These are phyloP conservation scores for Philereme vetulata DNA, from an alignment of 2,888 invertebrate species.

Conservation along the genomic window DNA sequence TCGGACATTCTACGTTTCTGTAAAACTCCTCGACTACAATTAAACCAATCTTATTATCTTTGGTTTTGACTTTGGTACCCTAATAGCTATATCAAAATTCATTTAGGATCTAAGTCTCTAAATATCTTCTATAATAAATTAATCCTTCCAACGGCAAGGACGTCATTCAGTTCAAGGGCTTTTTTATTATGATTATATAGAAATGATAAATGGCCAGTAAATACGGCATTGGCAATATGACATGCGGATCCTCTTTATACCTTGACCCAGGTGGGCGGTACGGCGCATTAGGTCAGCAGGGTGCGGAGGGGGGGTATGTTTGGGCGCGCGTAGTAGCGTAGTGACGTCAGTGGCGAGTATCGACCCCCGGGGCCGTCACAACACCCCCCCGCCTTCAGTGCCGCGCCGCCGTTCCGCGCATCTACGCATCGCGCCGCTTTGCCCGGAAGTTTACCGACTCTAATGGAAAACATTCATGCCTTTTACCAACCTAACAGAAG, in stretches of 20 bases:
- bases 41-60: too few relatives aligned
- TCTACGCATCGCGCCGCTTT: conserved; percentile 71
- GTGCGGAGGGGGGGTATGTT: conserved; percentile 66
- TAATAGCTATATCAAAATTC: too few relatives aligned
- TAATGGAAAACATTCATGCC: conserved; percentile 67
- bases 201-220: conserved; percentile 4
- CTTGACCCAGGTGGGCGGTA: conserved; percentile 81
- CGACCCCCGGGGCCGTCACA: conserved; percentile 77
- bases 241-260: conserved; percentile 65
- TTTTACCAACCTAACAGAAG: conserved; percentile 22
- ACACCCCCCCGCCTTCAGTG: conserved; percentile 62
- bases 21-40: too few relatives aligned
- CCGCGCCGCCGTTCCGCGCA: conserved; percentile 46
- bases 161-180: not conserved
- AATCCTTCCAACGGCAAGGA: too few relatives aligned
- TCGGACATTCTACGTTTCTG: too few relatives aligned
- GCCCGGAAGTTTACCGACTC: conserved; percentile 65
- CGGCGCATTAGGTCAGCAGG: conserved; percentile 77
- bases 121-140: too few relatives aligned
- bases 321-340: conserved; percentile 82
- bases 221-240: conserved; percentile 39
- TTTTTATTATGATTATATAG: not conserved
- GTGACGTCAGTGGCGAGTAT: conserved; percentile 79
- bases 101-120: too few relatives aligned
- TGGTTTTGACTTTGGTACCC: too few relatives aligned